Evolutionary conservation across 2,113 vertebrate genomes (phyloP), one percentile per base, ranked within the genome.

Genomic region (Gymnogyps californianus): DNA sequence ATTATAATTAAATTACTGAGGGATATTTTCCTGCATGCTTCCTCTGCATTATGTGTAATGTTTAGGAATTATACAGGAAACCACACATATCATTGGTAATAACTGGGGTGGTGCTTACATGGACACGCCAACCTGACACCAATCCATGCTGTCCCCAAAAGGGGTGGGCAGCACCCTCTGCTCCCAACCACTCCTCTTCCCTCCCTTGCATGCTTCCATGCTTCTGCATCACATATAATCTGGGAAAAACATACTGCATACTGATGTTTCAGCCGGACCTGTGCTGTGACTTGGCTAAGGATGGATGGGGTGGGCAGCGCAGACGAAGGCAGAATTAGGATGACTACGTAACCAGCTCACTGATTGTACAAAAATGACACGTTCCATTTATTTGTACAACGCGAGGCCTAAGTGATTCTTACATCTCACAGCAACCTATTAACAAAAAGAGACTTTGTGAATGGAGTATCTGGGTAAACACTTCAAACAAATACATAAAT

Each of bases 401-500:
- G 2, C 16, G 5, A 96, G 69, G 59, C 91, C 65, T 67, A 92
- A 94, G 71, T 89, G 70, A 88, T 83, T 82, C 92, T 93, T 66
- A 88, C 69, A 61, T 76, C 86, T 90, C 75, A n/a, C 31, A 17
- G 92, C 83, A 92, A 83, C 64, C 77, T 84, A 97, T 85, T 91
- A 96, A 89, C 71, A 42, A 61, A 91, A 82, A 78, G 74, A 92
- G 79, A 79, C 92, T 96, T 89, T 93, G 69, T 95, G 94, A 95
- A 93, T 74, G 90, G 92, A 93, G 76, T 89, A 83, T 20, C 91
- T 10, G 22, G 87, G 92, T 91, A 97, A 96, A 94, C 77, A 95
- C 72, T 96, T 95, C 90, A 95, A 96, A 97, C 81, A 96, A 97
- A 97, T 79, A 77, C 40, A 97, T 93, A 85, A 95, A 97, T 96